Evolutionary conservation across 1,140 invertebrate genomes (phyloP).

Genomic region (Habropoda laboriosa): DNA sequence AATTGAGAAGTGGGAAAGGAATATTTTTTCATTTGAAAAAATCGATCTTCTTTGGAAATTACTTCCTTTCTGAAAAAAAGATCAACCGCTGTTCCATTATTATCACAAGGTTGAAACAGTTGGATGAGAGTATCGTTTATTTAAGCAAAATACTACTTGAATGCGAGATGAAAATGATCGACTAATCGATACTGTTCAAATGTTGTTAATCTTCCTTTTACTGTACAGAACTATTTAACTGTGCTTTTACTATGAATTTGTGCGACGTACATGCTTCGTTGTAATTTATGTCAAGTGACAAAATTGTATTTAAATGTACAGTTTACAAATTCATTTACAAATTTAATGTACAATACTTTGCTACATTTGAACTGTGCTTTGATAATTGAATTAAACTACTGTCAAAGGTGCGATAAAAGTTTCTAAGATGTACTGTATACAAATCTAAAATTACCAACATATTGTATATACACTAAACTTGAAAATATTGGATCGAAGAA

Average conservation of each 20-base stretch:
- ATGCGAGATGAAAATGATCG: background rate
- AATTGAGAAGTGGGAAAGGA: too few species aligned
- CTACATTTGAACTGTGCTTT: background rate
- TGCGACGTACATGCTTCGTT: background rate
- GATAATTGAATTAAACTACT: background rate
- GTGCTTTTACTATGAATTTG: background rate
- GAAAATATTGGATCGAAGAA: too few species aligned
- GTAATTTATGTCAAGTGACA: background rate
- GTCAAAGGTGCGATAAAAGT: background rate
- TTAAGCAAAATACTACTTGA: background rate
- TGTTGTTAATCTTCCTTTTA: background rate
- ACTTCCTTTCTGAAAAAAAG: too few species aligned
- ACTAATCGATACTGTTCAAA: background rate
- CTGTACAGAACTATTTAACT: too few species aligned
- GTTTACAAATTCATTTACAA: background rate
- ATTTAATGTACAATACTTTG: background rate
- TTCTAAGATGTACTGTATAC: background rate
- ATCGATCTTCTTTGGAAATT: too few species aligned
- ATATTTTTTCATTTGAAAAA: too few species aligned
- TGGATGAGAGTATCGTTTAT: too few species aligned
- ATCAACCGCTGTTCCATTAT: too few species aligned
- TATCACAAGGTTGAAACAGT: too few species aligned
- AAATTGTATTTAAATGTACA: background rate
- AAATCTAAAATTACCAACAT: too few species aligned
- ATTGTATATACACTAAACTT: too few species aligned